Percentiles rank a stretch among this genome's conserved stretches.
These are phyloP conservation scores for Leuctra nigra DNA, from an alignment of 2,888 invertebrate genomes.

Conservation along the genomic window DNA sequence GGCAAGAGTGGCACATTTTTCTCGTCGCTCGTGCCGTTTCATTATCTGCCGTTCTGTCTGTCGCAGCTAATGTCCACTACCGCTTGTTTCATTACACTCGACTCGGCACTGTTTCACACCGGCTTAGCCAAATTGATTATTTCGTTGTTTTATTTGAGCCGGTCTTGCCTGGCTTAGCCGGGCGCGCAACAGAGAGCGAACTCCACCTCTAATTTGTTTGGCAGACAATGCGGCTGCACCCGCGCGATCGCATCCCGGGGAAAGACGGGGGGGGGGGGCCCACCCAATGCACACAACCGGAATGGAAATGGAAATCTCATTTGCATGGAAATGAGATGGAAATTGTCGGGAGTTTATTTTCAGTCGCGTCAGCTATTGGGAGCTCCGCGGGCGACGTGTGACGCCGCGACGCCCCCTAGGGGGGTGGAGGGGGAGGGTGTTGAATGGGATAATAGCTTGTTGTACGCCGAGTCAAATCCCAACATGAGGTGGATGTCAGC, in stretches of 20 bases:
- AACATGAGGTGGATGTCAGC: conserved; percentile 7
- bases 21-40: too few species aligned
- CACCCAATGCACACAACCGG: neutral
- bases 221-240: conserved; percentile 15
- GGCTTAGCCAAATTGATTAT: conserved; percentile 3
- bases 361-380: conserved; percentile 19
- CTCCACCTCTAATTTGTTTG: conserved; percentile 16
- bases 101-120: neutral
- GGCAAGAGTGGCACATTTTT: neutral
- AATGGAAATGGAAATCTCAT: conserved; percentile 26
- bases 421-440: conserved; percentile 18
- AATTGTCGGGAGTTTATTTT: conserved; percentile 27
- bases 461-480: conserved; percentile 26
- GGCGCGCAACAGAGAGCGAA: neutral
- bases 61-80: neutral
- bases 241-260: neutral
- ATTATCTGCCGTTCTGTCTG: too few species aligned
- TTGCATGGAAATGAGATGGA: conserved; percentile 29
- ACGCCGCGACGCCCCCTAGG: neutral
- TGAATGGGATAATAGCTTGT: conserved; percentile 25
- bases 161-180: neutral
- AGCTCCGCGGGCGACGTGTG: conserved; percentile 4
- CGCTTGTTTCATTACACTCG: neutral
- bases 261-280: neutral
- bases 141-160: conserved; percentile 1